These are phyloP conservation scores for Macrosteles quadrilineatus DNA, from an alignment of 1,140 invertebrate genomes.

Conservation along the genomic window DNA sequence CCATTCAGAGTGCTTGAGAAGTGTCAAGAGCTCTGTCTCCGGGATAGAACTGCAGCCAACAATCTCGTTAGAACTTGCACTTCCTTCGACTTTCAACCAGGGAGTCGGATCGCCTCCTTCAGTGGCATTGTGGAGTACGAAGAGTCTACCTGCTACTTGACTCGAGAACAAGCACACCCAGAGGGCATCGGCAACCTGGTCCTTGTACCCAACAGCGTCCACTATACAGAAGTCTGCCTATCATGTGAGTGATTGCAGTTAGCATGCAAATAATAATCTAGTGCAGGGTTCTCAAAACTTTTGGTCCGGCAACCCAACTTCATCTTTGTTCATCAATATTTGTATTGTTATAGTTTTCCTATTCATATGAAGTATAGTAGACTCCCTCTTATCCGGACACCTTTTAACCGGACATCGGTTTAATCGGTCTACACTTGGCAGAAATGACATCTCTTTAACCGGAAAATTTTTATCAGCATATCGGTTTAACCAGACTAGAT, in stretches of 20 bases:
- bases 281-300: too few species aligned
- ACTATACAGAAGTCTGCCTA: conserved; percentile 87
- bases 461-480: too few species aligned
- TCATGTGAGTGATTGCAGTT: conserved; percentile 66
- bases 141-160: conserved; percentile 86
- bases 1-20: conserved; percentile 85
- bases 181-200: conserved; percentile 85
- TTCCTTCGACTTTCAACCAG: conserved; percentile 89
- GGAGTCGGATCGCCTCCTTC: conserved; percentile 76
- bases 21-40: conserved; percentile 76
- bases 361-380: too few species aligned
- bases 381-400: too few species aligned
- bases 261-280: neutral
- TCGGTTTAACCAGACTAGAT: too few species aligned
- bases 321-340: too few species aligned
- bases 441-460: too few species aligned
- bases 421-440: too few species aligned
- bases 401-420: too few species aligned
- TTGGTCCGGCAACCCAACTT: too few species aligned
- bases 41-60: conserved; percentile 76
- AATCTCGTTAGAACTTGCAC: conserved; percentile 78
- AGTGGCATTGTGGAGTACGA: conserved; percentile 83
- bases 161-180: conserved; percentile 77
- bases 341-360: too few species aligned
- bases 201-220: conserved; percentile 81